These are phyloP conservation scores for Madoqua kirkii DNA, from an alignment of 2,113 vertebrate species.

Conservation along the genomic window DNA sequence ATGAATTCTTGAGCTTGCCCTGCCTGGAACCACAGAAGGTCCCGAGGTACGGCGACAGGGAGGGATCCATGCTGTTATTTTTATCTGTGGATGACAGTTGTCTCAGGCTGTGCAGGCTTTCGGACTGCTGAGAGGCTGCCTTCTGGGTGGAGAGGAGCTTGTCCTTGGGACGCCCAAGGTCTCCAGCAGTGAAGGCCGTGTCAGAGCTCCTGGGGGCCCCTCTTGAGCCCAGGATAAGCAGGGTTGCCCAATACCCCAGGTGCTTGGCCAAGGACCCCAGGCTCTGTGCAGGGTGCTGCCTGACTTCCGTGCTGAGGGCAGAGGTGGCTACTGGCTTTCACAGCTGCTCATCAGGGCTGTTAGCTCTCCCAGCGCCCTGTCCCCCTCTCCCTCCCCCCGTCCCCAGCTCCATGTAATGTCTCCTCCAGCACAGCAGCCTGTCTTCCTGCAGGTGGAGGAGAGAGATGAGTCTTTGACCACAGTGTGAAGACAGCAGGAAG, in stretches of 20 bases:
- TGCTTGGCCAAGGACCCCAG: background rate
- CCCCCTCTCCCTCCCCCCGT: fast-evolving
- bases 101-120: background rate
- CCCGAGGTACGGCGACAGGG: fast-evolving
- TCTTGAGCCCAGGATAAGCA: fast-evolving
- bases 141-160: background rate
- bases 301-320: fast-evolving
- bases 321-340: background rate
- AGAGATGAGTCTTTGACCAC: background rate
- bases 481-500: background rate
- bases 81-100: background rate
- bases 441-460: background rate
- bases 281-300: background rate
- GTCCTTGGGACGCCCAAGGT: background rate
- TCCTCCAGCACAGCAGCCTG: background rate
- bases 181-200: fast-evolving
- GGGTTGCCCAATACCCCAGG: background rate
- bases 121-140: fast-evolving
- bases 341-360: background rate
- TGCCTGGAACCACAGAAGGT: background rate
- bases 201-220: fast-evolving
- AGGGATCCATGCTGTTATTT: fast-evolving
- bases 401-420: fast-evolving
- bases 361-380: fast-evolving
- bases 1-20: background rate